Conservation (phyloP, 1,140 invertebrate genomes). For the Tenebrio molitor region DNA sequence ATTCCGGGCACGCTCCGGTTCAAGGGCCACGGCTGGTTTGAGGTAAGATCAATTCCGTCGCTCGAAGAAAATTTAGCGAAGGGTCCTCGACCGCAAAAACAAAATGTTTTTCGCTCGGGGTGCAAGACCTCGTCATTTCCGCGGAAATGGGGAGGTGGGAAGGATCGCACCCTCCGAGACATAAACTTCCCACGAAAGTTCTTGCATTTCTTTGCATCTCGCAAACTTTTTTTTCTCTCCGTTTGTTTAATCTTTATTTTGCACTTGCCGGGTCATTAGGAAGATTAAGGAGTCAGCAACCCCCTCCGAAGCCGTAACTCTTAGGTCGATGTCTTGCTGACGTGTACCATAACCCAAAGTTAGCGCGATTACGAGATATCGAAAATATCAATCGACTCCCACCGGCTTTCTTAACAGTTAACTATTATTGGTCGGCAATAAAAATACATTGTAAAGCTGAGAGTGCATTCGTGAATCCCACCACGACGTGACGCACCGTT, state of each 20-base stretch:
- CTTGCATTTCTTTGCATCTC: not conserved
- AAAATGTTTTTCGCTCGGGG: slow-evolving; percentile 14
- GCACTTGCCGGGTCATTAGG: not conserved
- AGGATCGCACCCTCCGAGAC: not conserved
- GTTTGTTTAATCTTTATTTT: no score
- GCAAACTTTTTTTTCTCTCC: no score
- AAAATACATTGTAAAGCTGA: not conserved
- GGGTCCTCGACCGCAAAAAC: slow-evolving; percentile 7
- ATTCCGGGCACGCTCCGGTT: no score
- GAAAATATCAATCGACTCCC: no score
- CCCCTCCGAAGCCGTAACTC: slow-evolving; percentile 8
- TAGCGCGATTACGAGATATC: not conserved
- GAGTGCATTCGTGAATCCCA: not conserved
- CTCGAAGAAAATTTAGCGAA: slow-evolving; percentile 3
- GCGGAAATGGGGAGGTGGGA: not conserved
- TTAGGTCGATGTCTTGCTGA: slow-evolving; percentile 3
- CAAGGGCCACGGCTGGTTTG: no score
- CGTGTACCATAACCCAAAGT: not conserved
- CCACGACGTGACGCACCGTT: not conserved
- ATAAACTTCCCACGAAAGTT: slow-evolving; percentile 13
- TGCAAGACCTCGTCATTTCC: not conserved
- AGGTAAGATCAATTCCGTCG: slow-evolving; percentile 29
- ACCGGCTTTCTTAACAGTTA: no score
- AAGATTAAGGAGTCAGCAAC: not conserved
- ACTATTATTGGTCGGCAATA: no score